A percentile compares a stretch with the other conserved stretches of the same genome.
phyloP scores from a whole-genome alignment of 2,113 vertebrate species.

The Tor tambroides region DNA sequence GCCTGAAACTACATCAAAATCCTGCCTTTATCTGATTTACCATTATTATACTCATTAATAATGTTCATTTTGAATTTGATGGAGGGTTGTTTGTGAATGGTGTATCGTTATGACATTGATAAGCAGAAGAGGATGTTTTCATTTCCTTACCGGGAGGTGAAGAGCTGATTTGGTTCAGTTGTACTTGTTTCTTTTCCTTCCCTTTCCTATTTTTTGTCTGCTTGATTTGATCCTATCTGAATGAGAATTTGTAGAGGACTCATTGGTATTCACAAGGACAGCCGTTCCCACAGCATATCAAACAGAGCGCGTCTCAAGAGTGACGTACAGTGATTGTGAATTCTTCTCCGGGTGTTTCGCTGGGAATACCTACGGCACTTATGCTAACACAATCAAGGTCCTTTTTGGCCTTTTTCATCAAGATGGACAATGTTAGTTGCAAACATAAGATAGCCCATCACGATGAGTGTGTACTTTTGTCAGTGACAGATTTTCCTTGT shows the following conservation, averaged over 20 bases:
- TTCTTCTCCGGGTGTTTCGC: slow-evolving; percentile 41
- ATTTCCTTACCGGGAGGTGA: slow-evolving; percentile 45
- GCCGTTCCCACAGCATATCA: slow-evolving; percentile 35
- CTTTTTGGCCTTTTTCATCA: slow-evolving; percentile 35
- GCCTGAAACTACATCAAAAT: slow-evolving; percentile 5
- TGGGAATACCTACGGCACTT: slow-evolving; percentile 32
- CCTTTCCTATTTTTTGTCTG: slow-evolving; percentile 36
- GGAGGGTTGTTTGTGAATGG: background rate
- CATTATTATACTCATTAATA: slow-evolving; percentile 32
- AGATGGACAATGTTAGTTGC: slow-evolving; percentile 34
- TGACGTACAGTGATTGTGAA: slow-evolving; percentile 20
- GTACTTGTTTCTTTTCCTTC: slow-evolving; percentile 27
- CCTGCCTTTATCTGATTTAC: background rate
- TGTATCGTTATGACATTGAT: background rate
- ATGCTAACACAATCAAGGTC: slow-evolving; percentile 38
- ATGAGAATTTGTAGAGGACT: slow-evolving; percentile 51
- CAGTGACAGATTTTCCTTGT: background rate
- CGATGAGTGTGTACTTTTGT: background rate
- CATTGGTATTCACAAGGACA: slow-evolving; percentile 51
- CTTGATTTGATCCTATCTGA: slow-evolving; percentile 55
- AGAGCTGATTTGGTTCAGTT: slow-evolving; percentile 39
- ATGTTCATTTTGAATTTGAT: slow-evolving; percentile 49
- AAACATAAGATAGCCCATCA: slow-evolving; percentile 11
- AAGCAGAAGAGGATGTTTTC: slow-evolving; percentile 42
- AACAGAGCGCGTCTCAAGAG: slow-evolving; percentile 47